Percentiles rank a stretch among this genome's conserved stretches.
Conservation (phyloP, 2,888 invertebrate genomes). For the Omphaloscelis lunosa region DNA sequence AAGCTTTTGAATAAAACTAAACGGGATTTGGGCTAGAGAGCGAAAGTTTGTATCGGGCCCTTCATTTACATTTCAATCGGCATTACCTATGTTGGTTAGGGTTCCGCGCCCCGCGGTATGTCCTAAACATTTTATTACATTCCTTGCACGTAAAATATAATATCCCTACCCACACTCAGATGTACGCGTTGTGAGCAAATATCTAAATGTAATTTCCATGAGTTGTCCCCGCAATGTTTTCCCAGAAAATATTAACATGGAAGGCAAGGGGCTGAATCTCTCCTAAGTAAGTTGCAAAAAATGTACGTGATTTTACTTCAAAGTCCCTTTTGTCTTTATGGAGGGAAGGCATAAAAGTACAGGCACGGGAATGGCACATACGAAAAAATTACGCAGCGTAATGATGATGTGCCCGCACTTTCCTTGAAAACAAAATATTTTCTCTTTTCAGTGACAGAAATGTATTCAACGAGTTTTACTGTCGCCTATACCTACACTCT, state of each 20-base stretch:
- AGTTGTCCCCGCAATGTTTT: slow-evolving; percentile 91
- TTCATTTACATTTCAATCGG: slow-evolving; percentile 89
- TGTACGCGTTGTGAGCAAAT: slow-evolving; percentile 89
- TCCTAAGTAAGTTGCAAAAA: slow-evolving; percentile 91
- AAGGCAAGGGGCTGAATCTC: slow-evolving; percentile 90
- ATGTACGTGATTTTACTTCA: slow-evolving; percentile 91
- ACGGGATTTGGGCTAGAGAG: slow-evolving; percentile 75
- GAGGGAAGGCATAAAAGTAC: slow-evolving; percentile 90
- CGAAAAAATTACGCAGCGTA: slow-evolving; percentile 90
- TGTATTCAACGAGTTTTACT: slow-evolving; percentile 85
- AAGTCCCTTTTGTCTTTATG: slow-evolving; percentile 91
- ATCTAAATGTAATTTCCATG: slow-evolving; percentile 91
- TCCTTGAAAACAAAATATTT: slow-evolving; percentile 88
- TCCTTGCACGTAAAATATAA: slow-evolving; percentile 90
- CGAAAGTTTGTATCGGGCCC: slow-evolving; percentile 81
- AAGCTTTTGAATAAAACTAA: slow-evolving; percentile 76
- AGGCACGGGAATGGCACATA: slow-evolving; percentile 89
- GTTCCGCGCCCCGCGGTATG: slow-evolving; percentile 72
- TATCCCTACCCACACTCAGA: slow-evolving; percentile 89
- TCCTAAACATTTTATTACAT: slow-evolving; percentile 90
- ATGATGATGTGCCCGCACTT: slow-evolving; percentile 90
- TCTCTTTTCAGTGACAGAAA: slow-evolving; percentile 87
- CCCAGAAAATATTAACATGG: slow-evolving; percentile 91
- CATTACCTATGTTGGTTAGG: slow-evolving; percentile 80
- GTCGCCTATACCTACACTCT: slow-evolving; percentile 68